A percentile compares a stretch with the other conserved stretches of the same genome.
phyloP scores from a whole-genome alignment of 1,140 invertebrate species.

The Kradibia gibbosae region DNA sequence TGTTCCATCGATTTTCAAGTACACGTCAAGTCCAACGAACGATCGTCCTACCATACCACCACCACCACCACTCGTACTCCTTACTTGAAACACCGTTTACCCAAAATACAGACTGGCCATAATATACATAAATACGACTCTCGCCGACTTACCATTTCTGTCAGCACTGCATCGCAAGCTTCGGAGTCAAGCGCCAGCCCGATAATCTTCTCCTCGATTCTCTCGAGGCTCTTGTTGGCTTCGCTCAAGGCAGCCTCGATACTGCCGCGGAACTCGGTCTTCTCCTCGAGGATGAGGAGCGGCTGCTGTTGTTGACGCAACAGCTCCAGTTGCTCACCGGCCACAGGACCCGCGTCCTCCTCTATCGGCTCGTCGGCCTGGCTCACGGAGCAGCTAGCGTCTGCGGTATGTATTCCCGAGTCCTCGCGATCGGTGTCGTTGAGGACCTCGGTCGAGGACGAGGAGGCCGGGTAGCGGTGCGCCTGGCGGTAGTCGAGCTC shows the following conservation, averaged over 20 bases:
- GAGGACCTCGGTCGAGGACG: constrained; percentile 72
- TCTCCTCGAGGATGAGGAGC: constrained; percentile 56
- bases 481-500: constrained; percentile 70
- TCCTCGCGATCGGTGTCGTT: constrained; percentile 84
- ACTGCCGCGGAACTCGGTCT: constrained; percentile 26
- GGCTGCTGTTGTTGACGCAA: constrained; percentile 28
- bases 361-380: constrained; percentile 79
- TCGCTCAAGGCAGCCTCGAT: constrained; percentile 14
- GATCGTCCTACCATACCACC: not conserved
- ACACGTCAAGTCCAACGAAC: not conserved
- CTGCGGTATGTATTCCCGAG: constrained; percentile 85
- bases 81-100: not conserved
- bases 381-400: constrained; percentile 83
- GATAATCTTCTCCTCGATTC: constrained; percentile 56
- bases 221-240: constrained; percentile 50
- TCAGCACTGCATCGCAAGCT: constrained; percentile 57
- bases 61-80: not conserved
- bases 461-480: constrained; percentile 73
- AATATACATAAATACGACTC: not conserved
- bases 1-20: not conserved
- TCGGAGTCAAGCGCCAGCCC: not conserved
- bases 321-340: not conserved
- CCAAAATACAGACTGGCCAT: not conserved
- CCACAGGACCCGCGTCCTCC: constrained; percentile 50
- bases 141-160: constrained; percentile 61